Percentiles rank a stretch among this genome's conserved stretches.
phyloP scores from a whole-genome alignment of 1,140 invertebrate genomes.

The Pseudomyrmex cubaensis region DNA sequence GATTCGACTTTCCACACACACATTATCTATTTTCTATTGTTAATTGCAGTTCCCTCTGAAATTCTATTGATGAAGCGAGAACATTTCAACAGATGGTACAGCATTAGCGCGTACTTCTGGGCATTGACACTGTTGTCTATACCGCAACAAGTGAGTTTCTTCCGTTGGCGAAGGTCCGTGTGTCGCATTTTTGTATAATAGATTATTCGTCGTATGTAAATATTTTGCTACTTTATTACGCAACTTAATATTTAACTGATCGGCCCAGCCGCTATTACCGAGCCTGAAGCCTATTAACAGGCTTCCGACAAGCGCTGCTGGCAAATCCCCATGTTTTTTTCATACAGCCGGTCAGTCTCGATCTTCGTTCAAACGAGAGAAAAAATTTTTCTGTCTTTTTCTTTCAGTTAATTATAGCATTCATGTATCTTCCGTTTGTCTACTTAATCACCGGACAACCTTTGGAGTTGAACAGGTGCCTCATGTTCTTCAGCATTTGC shows the following conservation, averaged over 20 bases:
- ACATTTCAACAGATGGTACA: slow-evolving; percentile 98
- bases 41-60: slow-evolving; percentile 93
- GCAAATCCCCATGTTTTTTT: too few species aligned
- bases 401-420: slow-evolving; percentile 89
- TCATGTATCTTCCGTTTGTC: slow-evolving; percentile 92
- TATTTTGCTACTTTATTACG: not conserved
- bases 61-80: slow-evolving; percentile 94
- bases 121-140: slow-evolving; percentile 92
- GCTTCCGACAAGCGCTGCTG: too few species aligned
- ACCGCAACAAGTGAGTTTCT: slow-evolving; percentile 87
- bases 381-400: slow-evolving; percentile 66
- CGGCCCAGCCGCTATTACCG: too few species aligned
- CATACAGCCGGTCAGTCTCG: too few species aligned
- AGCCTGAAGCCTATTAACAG: too few species aligned
- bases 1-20: too few species aligned
- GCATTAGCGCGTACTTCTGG: slow-evolving; percentile 94
- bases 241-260: too few species aligned
- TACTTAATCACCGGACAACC: slow-evolving; percentile 96
- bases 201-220: not conserved
- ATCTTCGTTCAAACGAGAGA: not conserved
- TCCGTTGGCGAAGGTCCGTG: not conserved
- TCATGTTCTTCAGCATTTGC: slow-evolving; percentile 89
- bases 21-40: too few species aligned
- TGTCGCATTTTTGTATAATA: not conserved
- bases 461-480: slow-evolving; percentile 90